Base-by-base conservation (phyloP, 2,888 invertebrate species). In the Caenorhabditis sp. region DNA sequence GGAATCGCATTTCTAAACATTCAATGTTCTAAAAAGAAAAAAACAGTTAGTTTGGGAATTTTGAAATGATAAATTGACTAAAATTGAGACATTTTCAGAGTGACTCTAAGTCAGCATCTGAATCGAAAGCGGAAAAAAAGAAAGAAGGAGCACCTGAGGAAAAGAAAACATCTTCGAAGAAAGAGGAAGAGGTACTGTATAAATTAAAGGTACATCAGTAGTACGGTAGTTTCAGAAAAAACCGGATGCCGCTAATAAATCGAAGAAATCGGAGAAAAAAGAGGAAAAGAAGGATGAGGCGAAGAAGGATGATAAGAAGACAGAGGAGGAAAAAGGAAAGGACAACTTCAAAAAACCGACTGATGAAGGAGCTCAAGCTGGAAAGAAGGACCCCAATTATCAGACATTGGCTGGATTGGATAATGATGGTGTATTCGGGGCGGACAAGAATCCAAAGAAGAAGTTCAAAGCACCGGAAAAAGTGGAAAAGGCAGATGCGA, bases 401-500 rank as follows among this genome's bases (percentile, higher is more conserved):
- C 59, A 59, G 25, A 59, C 59, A 59, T 21, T 59, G 7, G 59
- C 59, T 20, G 59, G 59, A 49, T 17, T 59, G 3, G 59, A 59
- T 20, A 59, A 59, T 49, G 59, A 59, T 7, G 59, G 59, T 1
- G 59, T 59, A 21, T 59, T 59, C 20, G 59, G 59, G 17, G 59
- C 63, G 14, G 68, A 77, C n/a, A 72, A 77, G 43, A 68, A 70
- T 27, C 66, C 66, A 20, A 74, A 77, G 61, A 70, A 74, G 57
- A 73, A 77, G 59, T 77, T 75, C 63, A 77, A 77, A 43, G 64
- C 71, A 12, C 77, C 77, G 8, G 67, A 68, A 52, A 71, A 77
- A 50, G 71, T 75, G 26, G 64, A 59, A 23, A 78, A 78, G 63
- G 79, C 75, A 12, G 75, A 74, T 38, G 69, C 70, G 21, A 79